Evolutionary conservation across 1,140 invertebrate genomes (phyloP).

Genomic region (Zaprionus africanus): DNA sequence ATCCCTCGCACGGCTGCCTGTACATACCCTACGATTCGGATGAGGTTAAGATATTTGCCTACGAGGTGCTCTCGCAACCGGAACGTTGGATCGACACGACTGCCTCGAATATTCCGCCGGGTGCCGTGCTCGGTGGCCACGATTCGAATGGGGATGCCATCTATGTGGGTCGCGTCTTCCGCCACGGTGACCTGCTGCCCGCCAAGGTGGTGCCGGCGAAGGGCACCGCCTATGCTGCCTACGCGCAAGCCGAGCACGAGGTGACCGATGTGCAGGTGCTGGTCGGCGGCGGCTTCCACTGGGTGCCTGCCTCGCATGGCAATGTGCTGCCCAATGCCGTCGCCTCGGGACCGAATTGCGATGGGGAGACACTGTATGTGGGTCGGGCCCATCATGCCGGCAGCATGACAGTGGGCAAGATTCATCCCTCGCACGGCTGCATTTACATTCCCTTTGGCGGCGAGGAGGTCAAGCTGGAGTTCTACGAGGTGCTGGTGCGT

Average conservation of each 20-base stretch:
- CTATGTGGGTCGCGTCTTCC: slow-evolving; percentile 84
- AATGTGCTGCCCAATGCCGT: slow-evolving; percentile 86
- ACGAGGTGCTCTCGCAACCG: slow-evolving; percentile 69
- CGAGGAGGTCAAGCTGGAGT: slow-evolving; percentile 86
- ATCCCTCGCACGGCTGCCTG: slow-evolving; percentile 88
- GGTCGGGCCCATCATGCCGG: slow-evolving; percentile 87
- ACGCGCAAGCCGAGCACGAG: slow-evolving; percentile 84
- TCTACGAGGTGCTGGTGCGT: slow-evolving; percentile 86
- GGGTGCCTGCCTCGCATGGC: slow-evolving; percentile 85
- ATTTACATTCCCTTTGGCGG: slow-evolving; percentile 88
- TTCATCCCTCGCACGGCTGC: slow-evolving; percentile 87
- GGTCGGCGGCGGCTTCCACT: slow-evolving; percentile 83
- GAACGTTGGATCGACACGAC: slow-evolving; percentile 62
- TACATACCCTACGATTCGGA: slow-evolving; percentile 89
- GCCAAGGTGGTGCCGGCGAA: slow-evolving; percentile 84
- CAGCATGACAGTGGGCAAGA: slow-evolving; percentile 85
- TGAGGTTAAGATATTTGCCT: slow-evolving; percentile 85
- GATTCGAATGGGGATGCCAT: slow-evolving; percentile 85
- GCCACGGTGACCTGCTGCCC: slow-evolving; percentile 84
- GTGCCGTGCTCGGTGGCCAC: slow-evolving; percentile 84
- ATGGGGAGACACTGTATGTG: slow-evolving; percentile 88
- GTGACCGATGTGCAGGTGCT: slow-evolving; percentile 84
- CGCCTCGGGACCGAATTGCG: slow-evolving; percentile 86
- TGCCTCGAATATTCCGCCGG: slow-evolving; percentile 61
- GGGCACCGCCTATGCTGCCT: slow-evolving; percentile 83